phyloP scores from a whole-genome alignment of 2,113 vertebrate species.

The Ranitomeya variabilis region DNA sequence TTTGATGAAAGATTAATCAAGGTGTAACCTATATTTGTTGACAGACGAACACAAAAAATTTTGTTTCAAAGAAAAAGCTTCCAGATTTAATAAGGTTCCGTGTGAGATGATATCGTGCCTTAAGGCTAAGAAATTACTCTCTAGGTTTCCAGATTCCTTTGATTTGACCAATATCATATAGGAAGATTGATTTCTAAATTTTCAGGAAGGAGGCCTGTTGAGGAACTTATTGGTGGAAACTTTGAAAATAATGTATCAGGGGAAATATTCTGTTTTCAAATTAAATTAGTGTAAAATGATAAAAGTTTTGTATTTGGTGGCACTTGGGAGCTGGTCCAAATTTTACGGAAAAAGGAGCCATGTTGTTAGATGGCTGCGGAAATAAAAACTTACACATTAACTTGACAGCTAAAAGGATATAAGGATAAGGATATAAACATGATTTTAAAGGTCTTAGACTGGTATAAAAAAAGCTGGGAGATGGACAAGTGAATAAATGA shows the following conservation, averaged over 20 bases:
- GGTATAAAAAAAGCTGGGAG: no score
- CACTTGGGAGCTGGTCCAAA: no score
- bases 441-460: no score
- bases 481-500: no score
- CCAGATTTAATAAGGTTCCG: slow-evolving; percentile 10
- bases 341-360: no score
- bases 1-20: slow-evolving; percentile 52
- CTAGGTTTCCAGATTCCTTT: background rate
- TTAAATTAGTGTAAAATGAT: background rate
- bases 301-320: background rate
- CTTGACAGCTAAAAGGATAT: no score
- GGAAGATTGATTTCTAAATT: background rate
- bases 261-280: background rate
- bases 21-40: slow-evolving; percentile 42
- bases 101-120: background rate
- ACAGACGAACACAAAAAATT: slow-evolving; percentile 21
- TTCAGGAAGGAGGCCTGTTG: background rate
- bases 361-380: no score
- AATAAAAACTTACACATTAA: no score
- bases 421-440: no score
- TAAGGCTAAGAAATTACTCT: background rate
- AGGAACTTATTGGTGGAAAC: background rate
- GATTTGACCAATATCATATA: background rate
- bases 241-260: background rate
- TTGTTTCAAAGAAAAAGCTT: background rate